These are phyloP conservation scores for Cybosia mesomella DNA, from an alignment of 2,888 invertebrate species.

Conservation along the genomic window DNA sequence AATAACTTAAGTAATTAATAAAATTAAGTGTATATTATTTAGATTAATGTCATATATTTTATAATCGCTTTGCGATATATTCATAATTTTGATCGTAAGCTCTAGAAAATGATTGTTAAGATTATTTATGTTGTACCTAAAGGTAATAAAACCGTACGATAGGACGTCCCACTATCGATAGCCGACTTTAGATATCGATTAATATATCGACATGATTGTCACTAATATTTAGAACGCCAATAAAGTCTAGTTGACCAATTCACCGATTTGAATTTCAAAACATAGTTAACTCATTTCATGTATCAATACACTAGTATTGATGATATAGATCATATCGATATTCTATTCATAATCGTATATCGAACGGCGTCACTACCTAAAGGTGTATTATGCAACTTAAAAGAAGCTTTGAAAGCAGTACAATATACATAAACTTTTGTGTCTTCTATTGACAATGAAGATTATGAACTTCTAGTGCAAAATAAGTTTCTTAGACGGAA, in stretches of 20 bases:
- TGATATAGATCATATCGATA: too few species aligned
- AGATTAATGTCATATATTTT: constrained; percentile 24
- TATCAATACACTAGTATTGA: too few species aligned
- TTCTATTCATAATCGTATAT: neutral
- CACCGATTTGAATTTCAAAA: too few species aligned
- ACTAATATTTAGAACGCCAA: too few species aligned
- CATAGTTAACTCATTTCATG: too few species aligned
- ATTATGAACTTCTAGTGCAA: neutral
- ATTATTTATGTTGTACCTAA: constrained; percentile 24
- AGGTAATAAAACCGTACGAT: constrained; percentile 16
- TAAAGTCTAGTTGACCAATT: too few species aligned
- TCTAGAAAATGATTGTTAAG: constrained; percentile 15
- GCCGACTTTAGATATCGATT: too few species aligned
- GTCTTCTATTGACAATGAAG: neutral
- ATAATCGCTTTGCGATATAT: constrained; percentile 38
- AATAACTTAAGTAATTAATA: constrained; percentile 37
- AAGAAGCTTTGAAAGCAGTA: neutral
- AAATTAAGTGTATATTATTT: constrained; percentile 32
- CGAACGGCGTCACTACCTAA: neutral
- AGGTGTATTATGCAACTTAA: neutral
- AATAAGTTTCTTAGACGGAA: neutral
- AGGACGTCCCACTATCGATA: too few species aligned
- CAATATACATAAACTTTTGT: neutral
- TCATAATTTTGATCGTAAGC: constrained; percentile 27
- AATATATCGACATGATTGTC: too few species aligned